phyloP scores from a whole-genome alignment of 1,140 invertebrate species.

The Bombus difficillimus region DNA sequence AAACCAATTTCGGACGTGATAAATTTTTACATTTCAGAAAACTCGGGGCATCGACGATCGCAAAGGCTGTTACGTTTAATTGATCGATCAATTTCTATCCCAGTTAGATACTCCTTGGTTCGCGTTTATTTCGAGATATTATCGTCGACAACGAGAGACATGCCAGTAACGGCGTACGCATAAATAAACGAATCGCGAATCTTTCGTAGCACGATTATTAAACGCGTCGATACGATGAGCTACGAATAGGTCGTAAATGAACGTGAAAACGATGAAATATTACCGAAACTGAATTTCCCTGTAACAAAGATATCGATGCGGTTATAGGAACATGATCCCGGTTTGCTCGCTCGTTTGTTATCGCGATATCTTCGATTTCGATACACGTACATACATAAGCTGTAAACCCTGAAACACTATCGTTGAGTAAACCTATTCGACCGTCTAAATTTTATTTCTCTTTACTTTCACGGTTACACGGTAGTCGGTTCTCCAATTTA shows the following conservation, averaged over 20 bases:
- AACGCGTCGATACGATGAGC: background rate
- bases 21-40: background rate
- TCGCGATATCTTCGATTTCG: background rate
- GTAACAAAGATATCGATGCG: background rate
- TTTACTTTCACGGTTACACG: no score
- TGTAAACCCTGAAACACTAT: no score
- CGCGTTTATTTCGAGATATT: background rate
- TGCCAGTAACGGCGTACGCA: no score
- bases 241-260: background rate
- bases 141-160: background rate
- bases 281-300: background rate
- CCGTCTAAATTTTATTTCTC: no score
- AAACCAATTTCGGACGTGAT: background rate
- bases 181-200: slow-evolving; percentile 21
- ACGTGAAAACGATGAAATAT: slow-evolving; percentile 12
- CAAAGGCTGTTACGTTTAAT: background rate
- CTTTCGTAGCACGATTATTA: background rate
- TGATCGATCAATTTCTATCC: background rate
- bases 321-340: no score
- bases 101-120: background rate
- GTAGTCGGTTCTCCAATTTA: no score
- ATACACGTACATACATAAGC: no score
- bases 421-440: no score
- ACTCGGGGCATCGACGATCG: background rate
- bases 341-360: background rate